Conservation (phyloP, 1,140 invertebrate species). For the Brachionus plicatilis region DNA sequence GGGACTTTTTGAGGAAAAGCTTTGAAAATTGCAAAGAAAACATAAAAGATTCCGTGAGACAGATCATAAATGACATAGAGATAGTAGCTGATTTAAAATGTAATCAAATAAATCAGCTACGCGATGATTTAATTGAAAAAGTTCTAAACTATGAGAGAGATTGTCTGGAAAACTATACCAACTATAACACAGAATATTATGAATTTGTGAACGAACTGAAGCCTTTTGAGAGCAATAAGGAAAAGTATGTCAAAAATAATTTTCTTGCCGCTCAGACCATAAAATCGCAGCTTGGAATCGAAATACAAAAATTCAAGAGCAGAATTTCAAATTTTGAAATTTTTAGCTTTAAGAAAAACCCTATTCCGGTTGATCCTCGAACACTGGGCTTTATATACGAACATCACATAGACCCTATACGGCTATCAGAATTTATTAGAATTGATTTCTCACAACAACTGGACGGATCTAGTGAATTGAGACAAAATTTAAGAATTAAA, state of each 20-base stretch:
- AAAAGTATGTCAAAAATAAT: background rate
- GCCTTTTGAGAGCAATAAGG: background rate
- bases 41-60: background rate
- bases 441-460: background rate
- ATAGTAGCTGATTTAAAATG: background rate
- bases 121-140: conserved; percentile 8
- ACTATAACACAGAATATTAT: conserved; percentile 1
- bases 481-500: background rate
- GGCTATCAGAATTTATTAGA: background rate
- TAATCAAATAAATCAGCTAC: background rate
- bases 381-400: background rate
- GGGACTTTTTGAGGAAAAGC: background rate
- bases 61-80: background rate
- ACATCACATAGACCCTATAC: background rate
- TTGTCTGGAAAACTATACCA: conserved; percentile 6
- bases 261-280: background rate
- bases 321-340: conserved; percentile 17
- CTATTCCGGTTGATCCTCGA: background rate
- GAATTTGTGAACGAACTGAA: background rate
- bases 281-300: background rate
- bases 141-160: background rate
- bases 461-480: background rate
- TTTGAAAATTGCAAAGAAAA: background rate
- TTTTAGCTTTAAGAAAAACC: background rate
- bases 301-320: conserved; percentile 18